Evolutionary conservation across 2,113 vertebrate genomes (phyloP), one percentile per base, ranked within the genome.

Genomic region (Scolopax mira): DNA sequence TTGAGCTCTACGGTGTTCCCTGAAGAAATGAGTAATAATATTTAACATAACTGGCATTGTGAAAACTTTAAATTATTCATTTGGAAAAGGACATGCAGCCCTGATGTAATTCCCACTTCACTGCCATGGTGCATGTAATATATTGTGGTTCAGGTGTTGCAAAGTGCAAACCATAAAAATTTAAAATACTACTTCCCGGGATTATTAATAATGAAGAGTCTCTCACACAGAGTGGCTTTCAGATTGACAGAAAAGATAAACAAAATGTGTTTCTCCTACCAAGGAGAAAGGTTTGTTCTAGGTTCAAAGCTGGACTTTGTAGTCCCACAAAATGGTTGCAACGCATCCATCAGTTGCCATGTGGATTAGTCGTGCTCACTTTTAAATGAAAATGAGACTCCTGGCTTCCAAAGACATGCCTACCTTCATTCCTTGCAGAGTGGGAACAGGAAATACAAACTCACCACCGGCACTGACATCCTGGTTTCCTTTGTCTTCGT

Each of bases 141-240:
- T 96, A 97, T 96, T 93, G 90, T 88, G 94, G 92, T 96, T 97
- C 97, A 94, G 97, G 95, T 91, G 92, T 89, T 73, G 49, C 94
- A 94, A 97, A 98, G 96, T 80, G 13, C 91, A 97, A 96, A 94
- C 94, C 96, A 98, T 98, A 95, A 98, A 98, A 98, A 96, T 98
- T 98, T 98, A 94, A 98, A 97, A 97, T 97, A 98, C 93, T 96
- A 85, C 97, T 98, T 97, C 96, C 90, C 41, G 2, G 86, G 94
- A 97, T 98, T 97, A 98, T 98, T 97, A 98, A 98, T 97, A 98
- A 98, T 98, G 96, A 96, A 98, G 95, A 97, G 92, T 88, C 91
- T 93, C 94, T 96, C 97, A 93, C 94, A 89, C 17, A 13, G 92
- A 96, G 79, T 89, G 89, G 89, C 85, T 89, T 95, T 28, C 31